Conservation (phyloP, 2,113 vertebrate species). For the Heterotilapia buettikoferi region DNA sequence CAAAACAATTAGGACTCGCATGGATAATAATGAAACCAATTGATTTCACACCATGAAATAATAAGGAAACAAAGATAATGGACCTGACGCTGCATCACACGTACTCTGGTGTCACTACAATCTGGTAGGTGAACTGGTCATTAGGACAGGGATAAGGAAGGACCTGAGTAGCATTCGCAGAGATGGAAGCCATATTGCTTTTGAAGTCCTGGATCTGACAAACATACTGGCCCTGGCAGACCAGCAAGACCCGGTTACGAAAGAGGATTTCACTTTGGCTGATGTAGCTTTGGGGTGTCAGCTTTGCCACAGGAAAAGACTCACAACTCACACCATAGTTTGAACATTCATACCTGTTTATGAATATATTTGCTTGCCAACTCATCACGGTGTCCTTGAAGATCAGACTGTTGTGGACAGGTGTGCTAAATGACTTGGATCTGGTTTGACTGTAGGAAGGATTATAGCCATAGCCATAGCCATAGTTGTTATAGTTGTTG, state of each 20-base stretch:
- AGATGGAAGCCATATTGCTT: background rate
- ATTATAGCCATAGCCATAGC: background rate
- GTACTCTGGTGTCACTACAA: constrained; percentile 69
- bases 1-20: background rate
- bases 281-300: background rate
- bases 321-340: background rate
- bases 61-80: background rate
- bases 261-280: background rate
- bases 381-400: background rate
- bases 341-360: constrained; percentile 34
- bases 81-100: background rate
- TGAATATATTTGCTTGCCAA: constrained; percentile 58
- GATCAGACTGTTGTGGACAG: constrained; percentile 65
- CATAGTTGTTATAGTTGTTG: background rate
- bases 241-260: background rate
- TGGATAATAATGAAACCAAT: background rate
- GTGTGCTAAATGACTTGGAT: constrained; percentile 32
- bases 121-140: constrained; percentile 33
- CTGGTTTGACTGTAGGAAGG: background rate
- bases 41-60: background rate
- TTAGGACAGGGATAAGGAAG: constrained; percentile 49
- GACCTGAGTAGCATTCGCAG: constrained; percentile 16
- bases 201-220: background rate
- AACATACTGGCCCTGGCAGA: background rate
- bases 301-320: constrained; percentile 7